Evolutionary conservation across 92 coral and sea anemone species (phyloP).

Genomic region (Anthopleura xanthogrammica): DNA sequence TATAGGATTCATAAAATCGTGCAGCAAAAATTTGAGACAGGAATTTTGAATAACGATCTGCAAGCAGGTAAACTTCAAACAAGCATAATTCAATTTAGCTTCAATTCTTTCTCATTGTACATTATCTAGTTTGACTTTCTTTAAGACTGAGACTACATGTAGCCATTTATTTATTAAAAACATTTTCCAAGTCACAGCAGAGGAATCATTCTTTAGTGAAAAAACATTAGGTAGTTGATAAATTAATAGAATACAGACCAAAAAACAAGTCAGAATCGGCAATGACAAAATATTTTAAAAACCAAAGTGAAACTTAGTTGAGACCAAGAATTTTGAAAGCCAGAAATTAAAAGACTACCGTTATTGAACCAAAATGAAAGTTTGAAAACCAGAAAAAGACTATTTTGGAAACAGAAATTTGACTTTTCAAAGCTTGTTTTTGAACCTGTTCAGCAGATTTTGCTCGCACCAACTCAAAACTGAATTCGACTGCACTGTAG

Average conservation of each 20-base stretch:
- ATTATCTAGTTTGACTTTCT: background rate
- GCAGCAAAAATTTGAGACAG: background rate
- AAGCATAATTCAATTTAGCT: background rate
- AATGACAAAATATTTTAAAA: too few species aligned
- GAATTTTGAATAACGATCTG: slow-evolving; percentile 4
- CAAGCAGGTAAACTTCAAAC: slow-evolving; percentile 1
- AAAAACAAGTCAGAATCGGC: too few species aligned
- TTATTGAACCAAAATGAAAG: background rate
- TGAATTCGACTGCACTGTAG: slow-evolving; percentile 1
- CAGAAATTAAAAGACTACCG: too few species aligned
- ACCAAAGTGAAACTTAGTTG: too few species aligned
- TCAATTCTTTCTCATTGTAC: background rate
- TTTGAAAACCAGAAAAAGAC: background rate
- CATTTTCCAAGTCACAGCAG: too few species aligned
- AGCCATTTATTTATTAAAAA: too few species aligned
- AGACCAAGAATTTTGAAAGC: too few species aligned
- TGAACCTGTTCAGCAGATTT: slow-evolving; percentile 5
- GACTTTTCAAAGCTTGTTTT: background rate
- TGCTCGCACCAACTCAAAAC: background rate
- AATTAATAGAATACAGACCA: too few species aligned
- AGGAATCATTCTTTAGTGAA: too few species aligned
- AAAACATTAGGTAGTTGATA: too few species aligned
- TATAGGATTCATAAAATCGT: background rate
- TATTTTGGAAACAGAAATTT: background rate
- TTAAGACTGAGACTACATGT: too few species aligned